These are phyloP conservation scores for Drosophila orena DNA, from an alignment of 1,140 invertebrate genomes.

Conservation along the genomic window DNA sequence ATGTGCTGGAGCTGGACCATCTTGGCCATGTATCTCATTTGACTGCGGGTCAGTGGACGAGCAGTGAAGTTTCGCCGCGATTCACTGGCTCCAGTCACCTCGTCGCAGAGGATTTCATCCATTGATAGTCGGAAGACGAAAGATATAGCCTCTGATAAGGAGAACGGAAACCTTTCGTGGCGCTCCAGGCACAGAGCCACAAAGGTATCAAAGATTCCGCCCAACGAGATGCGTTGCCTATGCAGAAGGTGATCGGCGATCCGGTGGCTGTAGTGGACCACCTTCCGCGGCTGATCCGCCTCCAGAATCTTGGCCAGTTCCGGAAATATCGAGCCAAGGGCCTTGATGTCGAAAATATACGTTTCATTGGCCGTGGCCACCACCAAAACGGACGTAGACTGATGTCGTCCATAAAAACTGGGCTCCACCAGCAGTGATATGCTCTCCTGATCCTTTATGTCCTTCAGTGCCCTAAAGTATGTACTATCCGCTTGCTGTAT, in stretches of 20 bases:
- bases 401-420: conserved; percentile 59
- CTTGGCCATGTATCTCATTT: conserved; percentile 46
- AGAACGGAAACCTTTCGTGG: conserved; percentile 5
- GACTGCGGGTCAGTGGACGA: conserved; percentile 35
- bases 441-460: conserved; percentile 43
- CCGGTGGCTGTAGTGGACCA: conserved; percentile 63
- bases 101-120: conserved; percentile 1
- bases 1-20: conserved; percentile 48
- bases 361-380: conserved; percentile 51
- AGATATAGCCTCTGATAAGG: conserved; percentile 47
- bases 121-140: conserved; percentile 25
- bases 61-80: conserved; percentile 32
- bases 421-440: conserved; percentile 59
- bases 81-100: conserved; percentile 33
- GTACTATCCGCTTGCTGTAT: conserved; percentile 46
- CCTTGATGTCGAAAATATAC: conserved; percentile 54
- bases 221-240: conserved; percentile 34
- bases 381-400: conserved; percentile 28
- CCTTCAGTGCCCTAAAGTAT: conserved; percentile 43
- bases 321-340: conserved; percentile 42
- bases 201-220: conserved; percentile 54
- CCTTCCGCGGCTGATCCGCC: conserved; percentile 39
- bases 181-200: conserved; percentile 46
- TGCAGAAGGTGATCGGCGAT: conserved; percentile 41
- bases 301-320: conserved; percentile 38